These are phyloP conservation scores for Synaphobranchus kaupii DNA, from an alignment of 2,797 vertebrate genomes.

Conservation along the genomic window DNA sequence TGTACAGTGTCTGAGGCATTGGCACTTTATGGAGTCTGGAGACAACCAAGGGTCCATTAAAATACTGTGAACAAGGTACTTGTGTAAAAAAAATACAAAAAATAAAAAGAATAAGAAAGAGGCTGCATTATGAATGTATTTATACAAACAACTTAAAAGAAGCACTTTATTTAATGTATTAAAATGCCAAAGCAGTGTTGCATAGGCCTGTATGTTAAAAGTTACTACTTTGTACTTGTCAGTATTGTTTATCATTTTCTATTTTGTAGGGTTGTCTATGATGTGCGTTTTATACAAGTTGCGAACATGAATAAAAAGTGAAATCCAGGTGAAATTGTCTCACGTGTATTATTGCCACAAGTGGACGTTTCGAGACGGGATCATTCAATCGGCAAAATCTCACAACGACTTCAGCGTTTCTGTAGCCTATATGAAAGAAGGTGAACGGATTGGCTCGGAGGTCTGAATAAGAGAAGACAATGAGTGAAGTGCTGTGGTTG, in stretches of 20 bases:
- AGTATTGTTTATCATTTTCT: constrained; percentile 77
- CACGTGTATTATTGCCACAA: constrained; percentile 41
- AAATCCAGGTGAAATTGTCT: constrained; percentile 9
- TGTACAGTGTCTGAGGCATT: constrained; percentile 62
- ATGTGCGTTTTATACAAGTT: constrained; percentile 72
- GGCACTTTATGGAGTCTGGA: constrained; percentile 87
- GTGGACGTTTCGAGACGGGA: not conserved
- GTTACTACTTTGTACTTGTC: constrained; percentile 65
- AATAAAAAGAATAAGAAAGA: constrained; percentile 33
- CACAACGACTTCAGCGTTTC: not conserved
- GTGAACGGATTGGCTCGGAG: not conserved
- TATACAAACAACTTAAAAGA: constrained; percentile 68
- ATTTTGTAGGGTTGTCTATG: constrained; percentile 76
- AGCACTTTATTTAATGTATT: constrained; percentile 92
- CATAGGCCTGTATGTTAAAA: constrained; percentile 69
- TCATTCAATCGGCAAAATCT: constrained; percentile 1
- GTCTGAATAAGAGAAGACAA: not conserved
- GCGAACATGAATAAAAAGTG: constrained; percentile 57
- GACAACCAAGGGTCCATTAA: constrained; percentile 56
- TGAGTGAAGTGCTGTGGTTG: not conserved
- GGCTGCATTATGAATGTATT: constrained; percentile 80
- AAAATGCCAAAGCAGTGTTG: constrained; percentile 95
- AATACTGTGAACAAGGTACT: constrained; percentile 76
- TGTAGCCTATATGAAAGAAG: not conserved
- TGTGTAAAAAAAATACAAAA: constrained; percentile 52